A percentile compares a stretch with the other conserved stretches of the same genome.
These are phyloP conservation scores for Bombus consobrinus DNA, from an alignment of 1,140 invertebrate species.

Conservation along the genomic window DNA sequence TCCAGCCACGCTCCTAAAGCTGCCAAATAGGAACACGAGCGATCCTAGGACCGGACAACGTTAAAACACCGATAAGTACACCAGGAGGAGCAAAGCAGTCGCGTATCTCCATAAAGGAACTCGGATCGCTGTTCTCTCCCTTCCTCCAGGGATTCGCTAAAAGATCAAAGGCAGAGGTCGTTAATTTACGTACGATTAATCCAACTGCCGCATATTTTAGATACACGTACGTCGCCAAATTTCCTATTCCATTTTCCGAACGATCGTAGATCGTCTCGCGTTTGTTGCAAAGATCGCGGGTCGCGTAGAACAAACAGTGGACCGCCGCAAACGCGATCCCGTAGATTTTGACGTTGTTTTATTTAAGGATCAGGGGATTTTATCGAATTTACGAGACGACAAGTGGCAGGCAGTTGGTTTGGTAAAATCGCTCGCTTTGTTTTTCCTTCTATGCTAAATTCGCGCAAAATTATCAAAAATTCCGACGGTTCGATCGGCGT, in stretches of 20 bases:
- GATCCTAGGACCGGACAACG: background rate
- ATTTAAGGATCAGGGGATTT: background rate
- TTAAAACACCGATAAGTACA: background rate
- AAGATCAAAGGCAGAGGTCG: background rate
- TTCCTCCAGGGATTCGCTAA: background rate
- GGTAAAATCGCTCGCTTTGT: background rate
- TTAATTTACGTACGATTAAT: constrained; percentile 13
- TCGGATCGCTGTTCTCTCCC: background rate
- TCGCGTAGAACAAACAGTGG: background rate
- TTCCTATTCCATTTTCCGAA: background rate
- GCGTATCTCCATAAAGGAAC: background rate
- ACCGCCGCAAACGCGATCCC: no score
- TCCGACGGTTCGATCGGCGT: no score
- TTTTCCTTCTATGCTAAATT: background rate
- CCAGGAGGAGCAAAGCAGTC: background rate
- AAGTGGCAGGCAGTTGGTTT: background rate
- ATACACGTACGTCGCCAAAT: background rate
- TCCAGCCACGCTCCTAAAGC: background rate
- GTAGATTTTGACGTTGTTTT: background rate
- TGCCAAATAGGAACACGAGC: background rate
- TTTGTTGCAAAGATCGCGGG: background rate
- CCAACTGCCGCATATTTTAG: no score
- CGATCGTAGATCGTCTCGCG: background rate
- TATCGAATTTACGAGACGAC: background rate
- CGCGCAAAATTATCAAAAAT: no score